Conservation (phyloP, 1,140 invertebrate species). For the Drosophila sp. region DNA sequence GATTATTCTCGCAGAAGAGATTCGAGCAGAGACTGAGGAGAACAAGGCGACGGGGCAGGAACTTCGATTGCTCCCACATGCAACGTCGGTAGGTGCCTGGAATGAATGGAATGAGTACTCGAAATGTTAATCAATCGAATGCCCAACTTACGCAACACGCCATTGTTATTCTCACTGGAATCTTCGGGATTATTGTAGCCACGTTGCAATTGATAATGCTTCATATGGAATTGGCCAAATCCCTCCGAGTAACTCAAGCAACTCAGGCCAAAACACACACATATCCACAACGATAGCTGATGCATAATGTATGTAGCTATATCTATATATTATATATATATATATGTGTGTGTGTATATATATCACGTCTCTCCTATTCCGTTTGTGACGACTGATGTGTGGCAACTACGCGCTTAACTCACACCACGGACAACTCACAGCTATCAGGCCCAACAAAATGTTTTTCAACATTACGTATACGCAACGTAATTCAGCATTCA, state of each 20-base stretch:
- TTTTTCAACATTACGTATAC: conserved; percentile 65
- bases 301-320: conserved; percentile 45
- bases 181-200: conserved; percentile 69
- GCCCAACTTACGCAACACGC: conserved; percentile 67
- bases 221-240: conserved; percentile 81
- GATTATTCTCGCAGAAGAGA: conserved; percentile 83
- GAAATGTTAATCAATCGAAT: neutral
- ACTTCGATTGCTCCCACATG: conserved; percentile 84
- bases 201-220: conserved; percentile 74
- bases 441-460: neutral
- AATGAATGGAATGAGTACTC: neutral
- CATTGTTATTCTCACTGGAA: conserved; percentile 70
- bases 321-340: neutral
- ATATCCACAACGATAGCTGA: conserved; percentile 50
- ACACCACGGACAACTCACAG: conserved; percentile 54
- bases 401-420: conserved; percentile 75
- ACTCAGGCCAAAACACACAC: conserved; percentile 14
- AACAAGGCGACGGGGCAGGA: conserved; percentile 76
- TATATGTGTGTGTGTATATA: neutral
- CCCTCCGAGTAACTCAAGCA: conserved; percentile 52
- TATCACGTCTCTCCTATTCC: conserved; percentile 24
- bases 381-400: conserved; percentile 51
- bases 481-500: conserved; percentile 49
- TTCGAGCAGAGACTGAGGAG: conserved; percentile 78
- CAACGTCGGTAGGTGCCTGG: conserved; percentile 79